These are phyloP conservation scores for Diglossa brunneiventris DNA, from an alignment of 2,113 vertebrate species.

Conservation along the genomic window DNA sequence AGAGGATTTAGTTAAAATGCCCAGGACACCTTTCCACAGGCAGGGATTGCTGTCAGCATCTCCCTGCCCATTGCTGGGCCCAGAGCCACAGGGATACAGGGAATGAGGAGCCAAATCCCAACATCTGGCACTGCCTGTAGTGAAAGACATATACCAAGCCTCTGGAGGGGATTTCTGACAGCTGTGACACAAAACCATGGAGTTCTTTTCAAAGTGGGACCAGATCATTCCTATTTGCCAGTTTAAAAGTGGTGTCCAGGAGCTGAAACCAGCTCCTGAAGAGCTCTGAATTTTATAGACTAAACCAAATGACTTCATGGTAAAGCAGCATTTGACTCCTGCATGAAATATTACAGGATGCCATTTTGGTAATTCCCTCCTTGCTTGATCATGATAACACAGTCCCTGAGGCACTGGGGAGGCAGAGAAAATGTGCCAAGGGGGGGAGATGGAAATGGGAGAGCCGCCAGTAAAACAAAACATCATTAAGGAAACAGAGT, in stretches of 20 bases:
- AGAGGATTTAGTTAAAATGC: background rate
- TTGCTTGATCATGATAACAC: background rate
- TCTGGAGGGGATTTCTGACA: background rate
- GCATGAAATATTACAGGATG: background rate
- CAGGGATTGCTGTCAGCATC: background rate
- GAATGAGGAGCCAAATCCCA: background rate
- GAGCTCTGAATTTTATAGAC: background rate
- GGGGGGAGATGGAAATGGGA: background rate
- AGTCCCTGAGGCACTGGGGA: background rate
- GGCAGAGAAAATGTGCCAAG: background rate
- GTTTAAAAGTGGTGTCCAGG: background rate
- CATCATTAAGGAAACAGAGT: background rate
- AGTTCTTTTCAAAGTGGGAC: background rate
- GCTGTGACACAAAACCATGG: background rate
- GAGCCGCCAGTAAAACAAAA: background rate
- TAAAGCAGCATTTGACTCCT: background rate
- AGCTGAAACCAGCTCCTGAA: background rate
- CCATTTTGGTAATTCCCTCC: conserved; percentile 24
- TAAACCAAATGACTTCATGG: background rate
- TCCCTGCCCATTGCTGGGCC: background rate
- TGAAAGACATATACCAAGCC: background rate
- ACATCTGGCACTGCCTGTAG: background rate
- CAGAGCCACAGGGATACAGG: background rate
- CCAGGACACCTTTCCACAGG: background rate
- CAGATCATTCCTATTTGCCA: background rate